Evolutionary conservation across 2,113 vertebrate genomes (phyloP), one percentile per base, ranked within the genome.

Genomic region (Hippocampus comes): DNA sequence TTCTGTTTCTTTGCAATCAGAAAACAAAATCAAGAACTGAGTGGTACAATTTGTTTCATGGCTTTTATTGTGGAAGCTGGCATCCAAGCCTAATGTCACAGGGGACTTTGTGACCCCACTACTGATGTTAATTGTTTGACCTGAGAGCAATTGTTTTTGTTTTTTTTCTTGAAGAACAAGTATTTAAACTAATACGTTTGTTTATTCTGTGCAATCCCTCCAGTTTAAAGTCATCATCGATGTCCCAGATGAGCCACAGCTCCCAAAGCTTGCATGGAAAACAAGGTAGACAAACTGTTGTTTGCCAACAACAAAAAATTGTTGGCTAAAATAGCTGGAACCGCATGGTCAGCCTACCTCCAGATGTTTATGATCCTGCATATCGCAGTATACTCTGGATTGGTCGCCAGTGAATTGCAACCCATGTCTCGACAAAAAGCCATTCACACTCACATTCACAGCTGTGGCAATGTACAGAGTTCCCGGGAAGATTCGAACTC

Each of bases 201-300:
- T 43, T 75, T 73, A 2, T 76, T 1, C 5, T 55, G 48, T 81
- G 30, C 83, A 70, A 9, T 77, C 9, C 71, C 41, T 69, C 75
- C 79, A 89, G 90, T 67, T 30, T 71, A 72, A 89, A 75, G 70
- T 43, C 76, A 53, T 78, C 84, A 48, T 48, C 86, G 51, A 63
- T 41, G 48, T 74, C 86, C 48, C 88, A 84, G 72, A 82, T 80
- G 60, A 81, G 75, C 73, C 81, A 71, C 42, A 80, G 68, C 59
- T 65, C 82, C 5, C 77, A 73, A 7, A 38, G 72, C 0, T 38
- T 75, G 48, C 72, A 27, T 25, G 76, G 64, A 78, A 83, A 74
- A 1, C 86, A 87, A 68, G 90, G 90, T 91, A 76, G 80, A 67
- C 23, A 46, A 21, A 21, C 8, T 67, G 20, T 66, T 0, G n/a